Evolutionary conservation across 1,140 invertebrate genomes (phyloP), one percentile per base, ranked within the genome.

Genomic region (Pogonomyrmex barbatus): DNA sequence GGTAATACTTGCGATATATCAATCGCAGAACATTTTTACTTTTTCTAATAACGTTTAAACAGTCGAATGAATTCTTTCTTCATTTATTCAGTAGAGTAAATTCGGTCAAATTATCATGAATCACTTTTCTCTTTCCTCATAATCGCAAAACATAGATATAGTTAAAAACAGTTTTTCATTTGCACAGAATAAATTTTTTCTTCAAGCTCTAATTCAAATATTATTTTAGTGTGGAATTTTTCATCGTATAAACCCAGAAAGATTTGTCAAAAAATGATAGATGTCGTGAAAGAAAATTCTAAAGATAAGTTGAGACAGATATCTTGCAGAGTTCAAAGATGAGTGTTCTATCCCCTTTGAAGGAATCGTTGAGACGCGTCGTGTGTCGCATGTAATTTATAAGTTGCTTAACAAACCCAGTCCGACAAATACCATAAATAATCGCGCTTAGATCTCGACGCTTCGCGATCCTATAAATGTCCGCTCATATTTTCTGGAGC

Each of bases 341-440:
- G n/a, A 79, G 33, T 30, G 12, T 68, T 76, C 10, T 30, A 56
- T 33, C 30, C 47, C 39, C 10, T 17, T 10, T 33, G 42, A 17
- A 47, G 58, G 62, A 45, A 78, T 90, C 86, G 58, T 87, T 82
- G 76, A 89, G 71, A 89, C 47, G 86, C 70, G 54, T 60, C 87
- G 76, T 82, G n/a, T 68, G 14, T 39, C 56, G 81, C 79, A 81
- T 54, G 77, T 71, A 90, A 90, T 85, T 79, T 88, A 87, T 88
- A 86, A 85, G 73, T 91, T 89, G 87, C 83, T 88, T 91, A 91
- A 88, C 84, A 90, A 88, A 81, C 50, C 33, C 54, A 36, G 42
- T 65, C 62, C 63, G 90, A 90, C 84, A 90, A 91, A 91, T 86
- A 85, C 47, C 84, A 88, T 91, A 91, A 91, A 91, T 91, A 91